These are phyloP conservation scores for Eolophus roseicapilla DNA, from an alignment of 2,113 vertebrate genomes.

Conservation along the genomic window DNA sequence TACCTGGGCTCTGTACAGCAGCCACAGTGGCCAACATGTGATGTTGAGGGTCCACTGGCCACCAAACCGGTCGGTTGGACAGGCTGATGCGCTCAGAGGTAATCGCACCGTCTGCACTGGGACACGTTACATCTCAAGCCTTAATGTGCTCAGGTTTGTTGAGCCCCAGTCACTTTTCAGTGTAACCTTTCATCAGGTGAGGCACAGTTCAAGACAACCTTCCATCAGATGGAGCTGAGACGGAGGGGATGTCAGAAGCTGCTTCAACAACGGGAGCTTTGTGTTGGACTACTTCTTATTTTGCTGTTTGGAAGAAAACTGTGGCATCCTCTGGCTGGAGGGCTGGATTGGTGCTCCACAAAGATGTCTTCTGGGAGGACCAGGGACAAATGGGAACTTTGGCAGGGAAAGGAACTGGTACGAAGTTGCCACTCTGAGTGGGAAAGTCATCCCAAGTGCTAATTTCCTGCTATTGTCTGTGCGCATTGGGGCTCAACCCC, in stretches of 20 bases:
- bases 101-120: slow-evolving; percentile 40
- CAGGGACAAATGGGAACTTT: background rate
- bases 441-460: background rate
- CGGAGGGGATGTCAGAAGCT: background rate
- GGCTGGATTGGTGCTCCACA: background rate
- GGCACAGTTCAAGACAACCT: background rate
- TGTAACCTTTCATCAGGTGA: slow-evolving; percentile 46
- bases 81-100: background rate
- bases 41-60: slow-evolving; percentile 42
- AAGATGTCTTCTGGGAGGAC: slow-evolving; percentile 21
- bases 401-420: background rate
- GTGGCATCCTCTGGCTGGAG: background rate
- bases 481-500: background rate
- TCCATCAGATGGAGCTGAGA: background rate
- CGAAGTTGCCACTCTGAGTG: background rate
- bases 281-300: background rate
- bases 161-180: slow-evolving; percentile 39
- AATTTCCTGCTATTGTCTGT: accelerated
- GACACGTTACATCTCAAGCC: slow-evolving; percentile 12
- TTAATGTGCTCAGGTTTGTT: slow-evolving; percentile 51
- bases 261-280: slow-evolving; percentile 9
- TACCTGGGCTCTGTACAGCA: accelerated
- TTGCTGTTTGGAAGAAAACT: background rate
- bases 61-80: slow-evolving; percentile 41
- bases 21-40: background rate